A percentile compares a stretch with the other conserved stretches of the same genome.
phyloP scores from a whole-genome alignment of 2,797 vertebrate species.

The Eospalax fontanierii region DNA sequence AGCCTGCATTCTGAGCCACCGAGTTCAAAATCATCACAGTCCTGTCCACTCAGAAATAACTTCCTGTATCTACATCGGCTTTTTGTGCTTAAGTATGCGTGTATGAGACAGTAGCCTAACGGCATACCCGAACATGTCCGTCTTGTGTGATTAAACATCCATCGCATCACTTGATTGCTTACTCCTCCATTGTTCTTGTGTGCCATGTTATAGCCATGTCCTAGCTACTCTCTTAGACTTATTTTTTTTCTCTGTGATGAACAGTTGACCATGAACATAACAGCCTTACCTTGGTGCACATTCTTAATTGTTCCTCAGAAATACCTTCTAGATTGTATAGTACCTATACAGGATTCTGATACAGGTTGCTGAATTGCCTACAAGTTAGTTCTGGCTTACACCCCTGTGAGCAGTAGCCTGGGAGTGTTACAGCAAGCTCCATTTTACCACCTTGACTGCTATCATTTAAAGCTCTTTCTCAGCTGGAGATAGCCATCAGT shows the following conservation, averaged over 20 bases:
- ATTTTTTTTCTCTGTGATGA: conserved; percentile 50
- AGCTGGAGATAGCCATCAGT: neutral
- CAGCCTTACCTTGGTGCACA: conserved; percentile 20
- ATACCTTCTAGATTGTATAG: conserved; percentile 6
- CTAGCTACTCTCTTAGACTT: neutral
- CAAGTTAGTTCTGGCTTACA: conserved; percentile 45
- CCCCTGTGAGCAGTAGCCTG: neutral
- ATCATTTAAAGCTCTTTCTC: conserved; percentile 36
- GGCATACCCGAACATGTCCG: neutral
- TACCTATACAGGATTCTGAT: conserved; percentile 48
- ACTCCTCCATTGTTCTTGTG: neutral
- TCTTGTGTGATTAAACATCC: neutral
- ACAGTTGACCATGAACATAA: conserved; percentile 17
- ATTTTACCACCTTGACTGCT: conserved; percentile 29
- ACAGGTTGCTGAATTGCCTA: neutral
- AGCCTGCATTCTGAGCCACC: conserved; percentile 56
- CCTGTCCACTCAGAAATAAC: neutral
- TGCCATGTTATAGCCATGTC: neutral
- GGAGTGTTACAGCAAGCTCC: neutral
- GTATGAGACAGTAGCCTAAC: neutral
- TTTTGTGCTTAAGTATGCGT: neutral
- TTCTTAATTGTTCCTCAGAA: neutral
- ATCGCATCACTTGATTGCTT: neutral
- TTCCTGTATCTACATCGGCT: neutral
- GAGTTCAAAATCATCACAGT: conserved; percentile 19